phyloP scores from a whole-genome alignment of 2,797 vertebrate species.

The Myotis daubentonii region DNA sequence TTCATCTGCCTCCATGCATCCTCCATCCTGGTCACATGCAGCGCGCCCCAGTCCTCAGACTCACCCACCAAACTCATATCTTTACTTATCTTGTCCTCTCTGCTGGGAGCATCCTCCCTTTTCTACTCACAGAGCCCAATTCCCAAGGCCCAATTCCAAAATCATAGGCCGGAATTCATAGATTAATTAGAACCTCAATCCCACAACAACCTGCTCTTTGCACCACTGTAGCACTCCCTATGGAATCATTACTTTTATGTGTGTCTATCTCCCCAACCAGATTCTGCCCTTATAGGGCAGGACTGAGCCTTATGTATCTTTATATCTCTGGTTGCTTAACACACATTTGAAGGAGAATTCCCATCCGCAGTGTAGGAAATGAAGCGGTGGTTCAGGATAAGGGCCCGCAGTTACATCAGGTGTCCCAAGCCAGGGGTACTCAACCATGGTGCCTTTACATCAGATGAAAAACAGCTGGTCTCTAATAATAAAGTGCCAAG shows the following conservation, averaged over 20 bases:
- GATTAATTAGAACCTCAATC: neutral
- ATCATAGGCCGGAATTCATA: neutral
- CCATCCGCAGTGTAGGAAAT: neutral
- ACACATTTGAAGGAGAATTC: neutral
- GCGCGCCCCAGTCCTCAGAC: neutral
- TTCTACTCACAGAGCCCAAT: neutral
- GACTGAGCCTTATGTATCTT: neutral
- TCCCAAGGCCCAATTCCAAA: neutral
- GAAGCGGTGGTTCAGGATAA: neutral
- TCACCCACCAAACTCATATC: neutral
- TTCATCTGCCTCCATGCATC: neutral
- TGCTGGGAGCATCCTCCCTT: neutral
- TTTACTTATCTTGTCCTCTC: neutral
- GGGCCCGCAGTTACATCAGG: neutral
- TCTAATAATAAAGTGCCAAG: neutral
- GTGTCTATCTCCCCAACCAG: neutral
- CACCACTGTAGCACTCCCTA: rapidly evolving
- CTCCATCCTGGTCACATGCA: neutral
- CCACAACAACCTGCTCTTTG: neutral
- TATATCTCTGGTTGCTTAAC: neutral
- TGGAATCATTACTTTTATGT: neutral
- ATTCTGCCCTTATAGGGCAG: neutral
- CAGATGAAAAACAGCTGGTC: neutral
- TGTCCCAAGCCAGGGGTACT: neutral
- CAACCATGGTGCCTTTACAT: neutral